Evolutionary conservation across 2,113 vertebrate species (phyloP).

Genomic region (Chauna torquata): DNA sequence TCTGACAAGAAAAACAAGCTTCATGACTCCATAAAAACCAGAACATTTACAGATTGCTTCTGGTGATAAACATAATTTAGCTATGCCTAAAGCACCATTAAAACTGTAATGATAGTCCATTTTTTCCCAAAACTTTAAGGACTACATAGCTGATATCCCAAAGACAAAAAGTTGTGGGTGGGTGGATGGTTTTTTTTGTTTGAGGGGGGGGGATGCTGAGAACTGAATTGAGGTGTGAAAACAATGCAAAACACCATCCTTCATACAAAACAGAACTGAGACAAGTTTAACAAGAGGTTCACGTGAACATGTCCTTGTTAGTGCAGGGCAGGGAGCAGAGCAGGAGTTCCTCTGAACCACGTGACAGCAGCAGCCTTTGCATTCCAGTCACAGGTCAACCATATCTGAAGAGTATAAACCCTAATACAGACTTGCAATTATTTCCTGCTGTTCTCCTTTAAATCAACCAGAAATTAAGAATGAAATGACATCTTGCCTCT

Average conservation of each 20-base stretch:
- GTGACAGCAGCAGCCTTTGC: not conserved
- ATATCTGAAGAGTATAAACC: not conserved
- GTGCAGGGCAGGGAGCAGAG: not conserved
- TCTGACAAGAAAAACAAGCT: slow-evolving; percentile 27
- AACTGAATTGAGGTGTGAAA: not conserved
- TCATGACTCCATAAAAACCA: not conserved
- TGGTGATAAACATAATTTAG: not conserved
- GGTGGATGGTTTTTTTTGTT: not conserved
- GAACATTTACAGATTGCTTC: not conserved
- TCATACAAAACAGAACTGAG: not conserved
- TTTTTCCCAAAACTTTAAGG: not conserved
- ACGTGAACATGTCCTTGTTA: not conserved
- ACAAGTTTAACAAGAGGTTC: not conserved
- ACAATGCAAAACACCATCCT: not conserved
- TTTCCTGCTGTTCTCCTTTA: not conserved
- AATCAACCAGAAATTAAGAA: not conserved
- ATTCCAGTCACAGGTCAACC: not conserved
- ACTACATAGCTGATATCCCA: not conserved
- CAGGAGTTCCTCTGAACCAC: not conserved
- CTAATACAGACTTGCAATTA: not conserved
- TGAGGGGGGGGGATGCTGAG: not conserved
- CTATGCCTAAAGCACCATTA: not conserved
- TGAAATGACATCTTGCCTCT: not conserved
- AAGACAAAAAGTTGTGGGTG: not conserved
- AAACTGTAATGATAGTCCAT: not conserved